A percentile compares a stretch with the other conserved stretches of the same genome.
phyloP scores from a whole-genome alignment of 2,888 invertebrate species.

The Phasia obesa region DNA sequence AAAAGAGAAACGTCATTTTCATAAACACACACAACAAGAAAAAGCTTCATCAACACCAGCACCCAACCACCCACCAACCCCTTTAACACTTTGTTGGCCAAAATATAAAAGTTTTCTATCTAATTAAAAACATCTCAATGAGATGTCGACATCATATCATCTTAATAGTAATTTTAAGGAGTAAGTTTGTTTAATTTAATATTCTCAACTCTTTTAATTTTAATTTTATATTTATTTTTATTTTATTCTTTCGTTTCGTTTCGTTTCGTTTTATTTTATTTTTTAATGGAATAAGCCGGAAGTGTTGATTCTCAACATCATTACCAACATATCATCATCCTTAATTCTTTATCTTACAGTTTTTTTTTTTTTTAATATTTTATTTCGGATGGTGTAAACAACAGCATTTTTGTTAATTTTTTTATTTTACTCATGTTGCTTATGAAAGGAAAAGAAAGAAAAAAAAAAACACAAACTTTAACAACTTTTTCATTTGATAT shows the following conservation, averaged over 20 bases:
- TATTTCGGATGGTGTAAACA: conserved; percentile 64
- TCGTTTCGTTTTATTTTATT: too few species aligned
- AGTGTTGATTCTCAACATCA: conserved; percentile 71
- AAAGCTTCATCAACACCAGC: neutral
- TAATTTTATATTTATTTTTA: too few species aligned
- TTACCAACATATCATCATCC: conserved; percentile 70
- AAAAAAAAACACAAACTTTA: conserved; percentile 44
- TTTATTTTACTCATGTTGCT: conserved; percentile 48
- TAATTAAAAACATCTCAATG: conserved; percentile 71
- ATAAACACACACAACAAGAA: conserved; percentile 28
- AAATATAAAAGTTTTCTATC: conserved; percentile 62
- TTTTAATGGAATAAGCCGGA: conserved; percentile 63
- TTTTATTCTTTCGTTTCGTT: conserved; percentile 8
- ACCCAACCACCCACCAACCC: neutral
- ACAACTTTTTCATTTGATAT: conserved; percentile 68
- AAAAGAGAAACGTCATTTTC: conserved; percentile 55
- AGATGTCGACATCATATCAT: conserved; percentile 67
- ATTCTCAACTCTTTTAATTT: conserved; percentile 53
- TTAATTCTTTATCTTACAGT: conserved; percentile 69
- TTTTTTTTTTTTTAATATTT: conserved; percentile 39
- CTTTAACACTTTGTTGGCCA: conserved; percentile 23
- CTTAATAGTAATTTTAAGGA: conserved; percentile 64
- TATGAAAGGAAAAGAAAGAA: conserved; percentile 39
- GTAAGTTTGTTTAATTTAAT: conserved; percentile 65
- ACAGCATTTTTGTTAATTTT: conserved; percentile 36